Evolutionary conservation across 2,797 vertebrate species (phyloP), one percentile per base, ranked within the genome.

Genomic region (Spizella passerina): DNA sequence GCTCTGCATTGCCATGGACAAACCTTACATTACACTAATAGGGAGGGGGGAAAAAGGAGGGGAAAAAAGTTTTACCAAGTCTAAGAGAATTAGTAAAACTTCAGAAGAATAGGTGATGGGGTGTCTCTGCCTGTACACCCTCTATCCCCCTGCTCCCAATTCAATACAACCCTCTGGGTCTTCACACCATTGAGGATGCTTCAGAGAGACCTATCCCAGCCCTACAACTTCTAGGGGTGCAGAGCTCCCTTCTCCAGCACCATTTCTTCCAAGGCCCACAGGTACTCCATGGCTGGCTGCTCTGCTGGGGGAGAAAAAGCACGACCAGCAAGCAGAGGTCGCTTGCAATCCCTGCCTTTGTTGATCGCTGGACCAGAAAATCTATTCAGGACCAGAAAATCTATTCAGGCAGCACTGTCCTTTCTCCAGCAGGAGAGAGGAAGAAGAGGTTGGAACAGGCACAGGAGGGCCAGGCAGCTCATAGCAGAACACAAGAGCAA

Each of bases 31-130:
- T 53, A 69, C 1, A 30, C 2, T 10, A 76, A 32, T 1, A 13
- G 19, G 6, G 14, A 12, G 10, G 2, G 1, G 3, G 1, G 5
- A 3, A 8, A 46, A 59, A 29, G 1, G 2, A 14, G 2, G 5
- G 3, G 0, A 5, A 19, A 24, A 14, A 49, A 3, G 17, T 26
- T 65, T 39, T 39, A 49, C 2, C 2, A 59, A 50, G 9, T 39
- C 38, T 29, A 52, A 82, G 24, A 6, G 7, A 56, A 80, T 50
- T 18, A 66, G 32, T 32, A 76, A 52, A 86, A 82, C 17, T 52
- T 78, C 11, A 82, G 64, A 79, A 66, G 24, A 92, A 10, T 1
- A 9, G 6, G 12, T 44, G 34, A 49, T 1, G 14, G 4, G 4
- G 5, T 53, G 4, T 22, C 44, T 82, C 24, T 36, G 36, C 38